Base-by-base conservation (phyloP, 2,888 invertebrate species). In the Caenorhabditis imperialis region DNA sequence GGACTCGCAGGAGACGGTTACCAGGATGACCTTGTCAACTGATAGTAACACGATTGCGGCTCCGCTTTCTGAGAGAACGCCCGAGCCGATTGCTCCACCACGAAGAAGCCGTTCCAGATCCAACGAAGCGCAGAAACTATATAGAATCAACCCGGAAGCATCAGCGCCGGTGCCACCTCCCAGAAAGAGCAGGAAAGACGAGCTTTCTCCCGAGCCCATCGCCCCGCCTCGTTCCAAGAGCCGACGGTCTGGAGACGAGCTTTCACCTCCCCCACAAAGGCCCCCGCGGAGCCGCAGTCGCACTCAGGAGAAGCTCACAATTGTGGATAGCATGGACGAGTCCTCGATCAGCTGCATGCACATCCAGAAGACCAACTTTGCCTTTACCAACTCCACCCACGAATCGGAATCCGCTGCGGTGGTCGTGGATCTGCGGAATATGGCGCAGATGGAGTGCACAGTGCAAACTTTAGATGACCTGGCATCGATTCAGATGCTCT, bases 401-500 rank as follows among this genome's bases (percentile, higher is more conserved):
- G 69, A 70, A 35, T 20, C 33, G 1, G 62, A 48, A 2, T 40
- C 25, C 22, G 67, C 50, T 20, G 27, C 44, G 14, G 73, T 65
- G 5, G 55, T 73, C 16, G 65, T 73, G 12, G 65, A 73, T 51
- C 44, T 74, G n/a, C 6, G 55, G 18, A 67, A 67, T 22, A 35
- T 44, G 18, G 57, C 61, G 8, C 30, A 42, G 16, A 14, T 67
- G 6, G 54, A 61, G 18, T 67, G 60, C 44, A 71, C 42, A 20
- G 67, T 79, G 3, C 76, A 69, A 14, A 54, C 72, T n/a, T n/a
- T 69, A 1, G 84, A 84, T 23, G 85, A 85, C 48, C 61, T 75
- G 20, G 70, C 69, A 25, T 85, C 85, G 3, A 78, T 85, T 50
- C 84, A 85, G 54, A 85, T 85, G 85, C 42, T 85, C 3, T 85